Evolutionary conservation across 1,140 invertebrate genomes (phyloP).

Genomic region (Pogonomyrmex californicus): DNA sequence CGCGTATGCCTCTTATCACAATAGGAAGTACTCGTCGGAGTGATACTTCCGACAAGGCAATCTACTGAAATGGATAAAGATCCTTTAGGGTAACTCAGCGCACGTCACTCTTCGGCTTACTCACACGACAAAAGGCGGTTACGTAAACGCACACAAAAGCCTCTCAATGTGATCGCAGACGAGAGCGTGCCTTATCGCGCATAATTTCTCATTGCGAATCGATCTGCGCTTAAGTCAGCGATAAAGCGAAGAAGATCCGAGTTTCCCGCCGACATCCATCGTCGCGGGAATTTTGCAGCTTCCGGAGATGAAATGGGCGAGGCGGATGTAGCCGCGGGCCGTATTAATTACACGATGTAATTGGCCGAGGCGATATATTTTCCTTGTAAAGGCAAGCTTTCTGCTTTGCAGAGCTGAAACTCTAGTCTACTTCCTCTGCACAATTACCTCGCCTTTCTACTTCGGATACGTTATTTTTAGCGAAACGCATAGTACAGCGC

Average conservation of each 20-base stretch:
- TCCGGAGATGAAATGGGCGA: conserved; percentile 38
- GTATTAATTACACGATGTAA: conserved; percentile 22
- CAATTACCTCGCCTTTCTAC: not conserved
- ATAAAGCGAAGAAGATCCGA: conserved; percentile 46
- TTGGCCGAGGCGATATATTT: not conserved
- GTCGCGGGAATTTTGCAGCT: not conserved
- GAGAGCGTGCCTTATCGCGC: conserved; percentile 58
- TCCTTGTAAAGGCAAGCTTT: not conserved
- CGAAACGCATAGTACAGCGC: not conserved
- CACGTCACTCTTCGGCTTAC: conserved; percentile 44
- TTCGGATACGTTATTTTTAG: not conserved
- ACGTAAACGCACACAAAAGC: not conserved
- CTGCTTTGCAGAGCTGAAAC: not conserved
- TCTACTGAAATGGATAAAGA: conserved; percentile 77
- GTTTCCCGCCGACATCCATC: conserved; percentile 2
- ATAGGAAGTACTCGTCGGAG: conserved; percentile 70
- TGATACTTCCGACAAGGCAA: conserved; percentile 79
- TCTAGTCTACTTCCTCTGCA: not conserved
- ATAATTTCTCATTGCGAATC: conserved; percentile 61
- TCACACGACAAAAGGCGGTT: conserved; percentile 14
- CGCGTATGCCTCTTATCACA: conserved; percentile 65
- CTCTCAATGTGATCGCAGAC: not conserved
- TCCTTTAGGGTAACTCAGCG: conserved; percentile 51
- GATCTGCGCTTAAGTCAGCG: conserved; percentile 32
- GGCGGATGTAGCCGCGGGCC: conserved; percentile 1